Conservation (phyloP, 2,888 invertebrate species). For the Nemapogon koenigi region DNA sequence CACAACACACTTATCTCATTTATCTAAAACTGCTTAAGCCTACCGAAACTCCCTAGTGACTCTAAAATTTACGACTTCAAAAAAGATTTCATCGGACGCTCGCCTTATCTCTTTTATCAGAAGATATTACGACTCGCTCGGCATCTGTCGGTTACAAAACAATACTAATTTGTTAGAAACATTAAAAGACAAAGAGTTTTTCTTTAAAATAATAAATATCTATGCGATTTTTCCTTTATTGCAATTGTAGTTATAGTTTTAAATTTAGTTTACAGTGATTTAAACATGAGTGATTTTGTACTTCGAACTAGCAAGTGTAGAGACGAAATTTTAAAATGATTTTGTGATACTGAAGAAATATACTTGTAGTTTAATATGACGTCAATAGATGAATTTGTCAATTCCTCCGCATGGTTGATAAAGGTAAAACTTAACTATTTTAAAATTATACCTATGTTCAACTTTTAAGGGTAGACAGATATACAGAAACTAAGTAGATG, state of each 20-base stretch:
- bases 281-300: too few relatives aligned
- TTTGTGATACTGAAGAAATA: too few relatives aligned
- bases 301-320: too few relatives aligned
- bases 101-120: slow-evolving; percentile 54
- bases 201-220: too few relatives aligned
- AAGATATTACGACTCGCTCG: slow-evolving; percentile 40
- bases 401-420: slow-evolving; percentile 54
- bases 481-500: too few relatives aligned
- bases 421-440: slow-evolving; percentile 44
- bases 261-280: too few relatives aligned
- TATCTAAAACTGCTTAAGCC: slow-evolving; percentile 61
- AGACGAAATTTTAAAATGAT: too few relatives aligned
- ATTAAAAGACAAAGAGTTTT: too few relatives aligned
- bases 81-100: slow-evolving; percentile 47
- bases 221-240: too few relatives aligned
- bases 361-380: slow-evolving; percentile 35
- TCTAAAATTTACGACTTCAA: slow-evolving; percentile 56
- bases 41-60: slow-evolving; percentile 53
- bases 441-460: too few relatives aligned
- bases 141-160: slow-evolving; percentile 33
- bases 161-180: slow-evolving; percentile 20
- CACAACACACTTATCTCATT: slow-evolving; percentile 40
- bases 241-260: too few relatives aligned
- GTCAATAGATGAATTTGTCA: slow-evolving; percentile 56
- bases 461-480: too few relatives aligned